These are phyloP conservation scores for Actenoides lindsayi DNA, from an alignment of 2,113 vertebrate genomes.

Conservation along the genomic window DNA sequence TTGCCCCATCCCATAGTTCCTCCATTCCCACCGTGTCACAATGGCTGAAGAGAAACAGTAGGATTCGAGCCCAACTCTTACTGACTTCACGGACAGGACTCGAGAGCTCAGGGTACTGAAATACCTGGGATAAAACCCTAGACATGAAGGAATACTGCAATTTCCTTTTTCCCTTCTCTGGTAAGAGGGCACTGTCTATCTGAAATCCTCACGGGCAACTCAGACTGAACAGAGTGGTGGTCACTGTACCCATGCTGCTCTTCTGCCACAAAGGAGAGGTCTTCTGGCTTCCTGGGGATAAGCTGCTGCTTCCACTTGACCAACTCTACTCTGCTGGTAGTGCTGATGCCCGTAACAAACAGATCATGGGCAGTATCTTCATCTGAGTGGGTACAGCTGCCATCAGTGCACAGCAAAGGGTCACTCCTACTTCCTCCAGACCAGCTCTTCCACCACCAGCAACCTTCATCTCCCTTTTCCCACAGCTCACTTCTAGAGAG, in stretches of 20 bases:
- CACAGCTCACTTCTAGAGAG: background rate
- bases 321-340: background rate
- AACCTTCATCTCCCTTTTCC: background rate
- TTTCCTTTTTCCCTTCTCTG: background rate
- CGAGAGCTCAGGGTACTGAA: background rate
- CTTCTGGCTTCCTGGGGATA: background rate
- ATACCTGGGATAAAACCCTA: background rate
- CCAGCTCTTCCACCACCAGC: accelerated
- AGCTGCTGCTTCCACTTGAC: background rate
- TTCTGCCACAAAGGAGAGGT: background rate
- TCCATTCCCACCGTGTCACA: accelerated
- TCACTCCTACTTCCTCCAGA: background rate
- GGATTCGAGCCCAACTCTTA: background rate
- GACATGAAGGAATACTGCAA: accelerated
- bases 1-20: background rate
- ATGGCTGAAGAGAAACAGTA: background rate
- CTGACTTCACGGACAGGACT: background rate
- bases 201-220: background rate
- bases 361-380: accelerated
- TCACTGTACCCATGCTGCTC: accelerated
- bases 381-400: background rate
- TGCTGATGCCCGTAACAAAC: background rate
- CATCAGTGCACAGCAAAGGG: accelerated
- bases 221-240: background rate
- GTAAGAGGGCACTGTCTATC: background rate